A percentile compares a stretch with the other conserved stretches of the same genome.
Evolutionary conservation across 2,113 vertebrate species (phyloP).

Genomic region (Felis chaus): DNA sequence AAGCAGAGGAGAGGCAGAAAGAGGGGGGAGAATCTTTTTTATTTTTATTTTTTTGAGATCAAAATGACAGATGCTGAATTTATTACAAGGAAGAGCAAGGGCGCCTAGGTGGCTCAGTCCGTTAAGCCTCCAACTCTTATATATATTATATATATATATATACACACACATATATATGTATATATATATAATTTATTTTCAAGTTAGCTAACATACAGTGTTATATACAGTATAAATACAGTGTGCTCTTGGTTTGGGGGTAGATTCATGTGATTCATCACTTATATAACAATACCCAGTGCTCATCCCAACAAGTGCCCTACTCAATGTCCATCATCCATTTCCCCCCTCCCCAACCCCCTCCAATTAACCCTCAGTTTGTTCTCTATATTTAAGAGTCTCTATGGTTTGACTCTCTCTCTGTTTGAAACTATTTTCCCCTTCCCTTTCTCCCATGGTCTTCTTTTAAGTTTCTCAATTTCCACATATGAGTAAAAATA

Average conservation of each 20-base stretch:
- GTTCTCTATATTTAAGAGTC: not conserved
- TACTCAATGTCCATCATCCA: not conserved
- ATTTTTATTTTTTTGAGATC: too few species aligned
- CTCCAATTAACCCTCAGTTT: not conserved
- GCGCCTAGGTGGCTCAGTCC: too few species aligned
- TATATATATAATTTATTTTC: too few species aligned
- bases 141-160: too few species aligned
- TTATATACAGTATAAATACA: too few species aligned
- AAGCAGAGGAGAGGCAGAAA: too few species aligned
- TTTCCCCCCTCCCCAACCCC: not conserved
- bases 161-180: accelerated
- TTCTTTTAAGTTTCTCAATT: not conserved
- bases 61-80: too few species aligned
- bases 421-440: not conserved
- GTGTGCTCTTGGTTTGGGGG: too few species aligned
- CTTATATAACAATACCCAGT: not conserved
- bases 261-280: not conserved
- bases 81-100: too few species aligned
- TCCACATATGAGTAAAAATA: not conserved
- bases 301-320: not conserved
- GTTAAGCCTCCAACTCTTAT: too few species aligned
- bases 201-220: too few species aligned
- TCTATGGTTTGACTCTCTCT: not conserved
- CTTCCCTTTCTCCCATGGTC: not conserved
- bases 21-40: too few species aligned